Evolutionary conservation across 1,140 invertebrate genomes (phyloP), one percentile per base, ranked within the genome.

Genomic region (Zaprionus gabonicus): DNA sequence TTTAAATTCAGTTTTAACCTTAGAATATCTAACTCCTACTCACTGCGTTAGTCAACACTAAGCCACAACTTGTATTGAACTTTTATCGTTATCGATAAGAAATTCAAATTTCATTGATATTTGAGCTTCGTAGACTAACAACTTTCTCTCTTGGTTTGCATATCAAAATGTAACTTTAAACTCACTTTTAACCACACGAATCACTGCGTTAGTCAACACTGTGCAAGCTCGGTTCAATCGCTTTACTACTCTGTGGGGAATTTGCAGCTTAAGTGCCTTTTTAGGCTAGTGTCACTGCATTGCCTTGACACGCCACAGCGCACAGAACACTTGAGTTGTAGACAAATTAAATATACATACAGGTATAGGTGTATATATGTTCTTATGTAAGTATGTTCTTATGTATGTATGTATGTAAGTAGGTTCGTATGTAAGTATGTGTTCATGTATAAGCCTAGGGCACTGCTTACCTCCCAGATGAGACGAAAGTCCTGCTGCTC

Each of bases 401-500:
- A 58, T 49, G 4, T 36, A 28, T 13, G 25, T 46, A 28, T 36
- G 5, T 38, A 15, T n/a, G 25, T 27, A 20, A n/a, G n/a, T n/a
- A n/a, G n/a, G n/a, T n/a, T n/a, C 12, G 27, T 41, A 58, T 49
- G 4, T 36, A 28, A 4, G 44, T 49, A 58, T 49, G 51, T 28
- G 17, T 34, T n/a, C 55, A 25, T 60, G 31, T 38, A 1, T 25
- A 55, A 34, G 27, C 41, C 36, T 46, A 17, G n/a, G 41, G 5
- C 28, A 34, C 20, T 15, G 83, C 94, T 94, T 94, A 97, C 96
- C 95, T 96, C 96, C 95, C 96, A 96, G 63, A 97, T 94, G 53
- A 96, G 93, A 84, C 95, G 95, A 92, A 97, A 96, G 93, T 97
- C 96, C 78, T 95, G 94, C 81, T 96, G 95, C 91, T 96, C 95